These are phyloP conservation scores for Pristis pectinata DNA, from an alignment of 2,797 vertebrate species.

Conservation along the genomic window DNA sequence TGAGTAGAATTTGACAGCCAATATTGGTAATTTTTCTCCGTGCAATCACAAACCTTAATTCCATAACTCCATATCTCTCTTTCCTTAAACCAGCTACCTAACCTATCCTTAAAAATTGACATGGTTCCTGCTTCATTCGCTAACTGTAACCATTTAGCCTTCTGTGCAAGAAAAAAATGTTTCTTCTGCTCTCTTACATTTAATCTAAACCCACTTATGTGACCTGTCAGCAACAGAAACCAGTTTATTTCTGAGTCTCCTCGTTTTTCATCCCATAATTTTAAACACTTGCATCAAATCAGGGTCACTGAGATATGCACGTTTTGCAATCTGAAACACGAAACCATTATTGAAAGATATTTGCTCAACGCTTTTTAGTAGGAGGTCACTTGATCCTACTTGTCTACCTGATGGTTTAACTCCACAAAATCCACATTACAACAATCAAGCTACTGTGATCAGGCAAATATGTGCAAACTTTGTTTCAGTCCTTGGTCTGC, in stretches of 20 bases:
- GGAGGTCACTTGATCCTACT: neutral
- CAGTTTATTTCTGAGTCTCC: neutral
- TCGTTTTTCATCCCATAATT: neutral
- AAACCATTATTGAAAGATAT: neutral
- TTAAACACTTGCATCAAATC: conserved; percentile 5
- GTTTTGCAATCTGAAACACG: neutral
- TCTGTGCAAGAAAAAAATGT: neutral
- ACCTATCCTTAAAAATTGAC: neutral
- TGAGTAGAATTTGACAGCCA: neutral
- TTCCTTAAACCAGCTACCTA: neutral
- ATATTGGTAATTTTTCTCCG: neutral
- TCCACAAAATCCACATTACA: too few species aligned
- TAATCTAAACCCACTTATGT: neutral
- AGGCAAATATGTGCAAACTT: too few species aligned
- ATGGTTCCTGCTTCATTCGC: neutral
- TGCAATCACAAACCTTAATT: neutral
- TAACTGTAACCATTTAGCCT: neutral
- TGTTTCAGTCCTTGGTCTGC: too few species aligned
- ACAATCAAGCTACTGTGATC: neutral
- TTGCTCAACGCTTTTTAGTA: neutral
- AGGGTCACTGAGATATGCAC: neutral
- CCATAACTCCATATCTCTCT: neutral
- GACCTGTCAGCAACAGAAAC: neutral
- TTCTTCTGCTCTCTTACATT: neutral
- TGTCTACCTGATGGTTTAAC: neutral